Evolutionary conservation across 2,113 vertebrate genomes (phyloP).

Genomic region (Gopherus evgoodei): DNA sequence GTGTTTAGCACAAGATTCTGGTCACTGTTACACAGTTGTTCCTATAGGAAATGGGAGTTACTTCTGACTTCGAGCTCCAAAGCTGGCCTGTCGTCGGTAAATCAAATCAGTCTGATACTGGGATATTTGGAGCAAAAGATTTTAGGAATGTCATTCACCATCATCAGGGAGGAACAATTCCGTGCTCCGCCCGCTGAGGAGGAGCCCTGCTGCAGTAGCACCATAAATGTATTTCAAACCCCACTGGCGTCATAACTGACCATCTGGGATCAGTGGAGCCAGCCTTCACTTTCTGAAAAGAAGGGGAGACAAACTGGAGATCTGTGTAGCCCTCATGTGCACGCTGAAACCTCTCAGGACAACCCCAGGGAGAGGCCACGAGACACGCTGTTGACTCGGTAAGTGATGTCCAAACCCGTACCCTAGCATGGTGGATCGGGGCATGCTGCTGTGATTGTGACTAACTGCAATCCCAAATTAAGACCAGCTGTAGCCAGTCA

Average conservation of each 20-base stretch:
- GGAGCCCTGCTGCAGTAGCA: neutral
- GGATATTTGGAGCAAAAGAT: neutral
- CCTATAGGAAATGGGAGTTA: neutral
- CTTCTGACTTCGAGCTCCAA: neutral
- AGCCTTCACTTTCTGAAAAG: neutral
- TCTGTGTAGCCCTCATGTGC: neutral
- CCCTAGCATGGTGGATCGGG: neutral
- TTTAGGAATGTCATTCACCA: neutral
- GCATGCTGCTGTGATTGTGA: neutral
- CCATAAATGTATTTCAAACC: neutral
- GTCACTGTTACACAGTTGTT: neutral
- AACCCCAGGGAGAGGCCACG: neutral
- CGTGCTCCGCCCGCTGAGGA: neutral
- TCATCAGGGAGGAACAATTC: neutral
- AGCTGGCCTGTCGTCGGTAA: neutral
- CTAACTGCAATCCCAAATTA: neutral
- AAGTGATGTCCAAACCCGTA: neutral
- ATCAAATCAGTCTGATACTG: accelerated
- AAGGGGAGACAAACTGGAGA: neutral
- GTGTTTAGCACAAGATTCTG: neutral
- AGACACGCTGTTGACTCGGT: neutral
- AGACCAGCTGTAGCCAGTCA: accelerated
- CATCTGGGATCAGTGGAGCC: neutral
- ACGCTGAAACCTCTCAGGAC: neutral
- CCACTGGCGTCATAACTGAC: neutral